Evolutionary conservation across 2,113 vertebrate species (phyloP).

Genomic region (Fregata magnificens): DNA sequence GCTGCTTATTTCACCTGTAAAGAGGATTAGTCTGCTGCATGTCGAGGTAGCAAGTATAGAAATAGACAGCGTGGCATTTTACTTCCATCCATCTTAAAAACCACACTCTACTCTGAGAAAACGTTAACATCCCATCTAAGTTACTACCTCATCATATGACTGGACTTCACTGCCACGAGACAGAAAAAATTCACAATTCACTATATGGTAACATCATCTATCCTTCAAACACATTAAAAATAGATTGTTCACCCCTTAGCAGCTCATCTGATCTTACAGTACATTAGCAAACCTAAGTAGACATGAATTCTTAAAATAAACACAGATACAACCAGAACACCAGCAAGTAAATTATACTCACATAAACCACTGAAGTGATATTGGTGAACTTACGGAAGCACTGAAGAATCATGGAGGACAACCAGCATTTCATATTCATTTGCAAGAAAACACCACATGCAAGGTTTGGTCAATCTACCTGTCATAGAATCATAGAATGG

Average conservation of each 20-base stretch:
- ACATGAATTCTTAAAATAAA: conserved; percentile 48
- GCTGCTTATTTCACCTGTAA: not conserved
- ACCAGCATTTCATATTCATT: not conserved
- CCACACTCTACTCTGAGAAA: not conserved
- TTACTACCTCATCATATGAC: not conserved
- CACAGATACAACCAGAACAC: conserved; percentile 25
- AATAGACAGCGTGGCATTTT: not conserved
- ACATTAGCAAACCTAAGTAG: conserved; percentile 33
- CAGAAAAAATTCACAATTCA: not conserved
- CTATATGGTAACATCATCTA: conserved; percentile 27
- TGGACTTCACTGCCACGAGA: not conserved
- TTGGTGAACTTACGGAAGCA: not conserved
- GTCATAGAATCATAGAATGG: not conserved
- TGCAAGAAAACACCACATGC: not conserved
- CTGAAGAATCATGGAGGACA: not conserved
- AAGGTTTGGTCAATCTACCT: not conserved
- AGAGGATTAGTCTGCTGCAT: not conserved
- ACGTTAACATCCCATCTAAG: not conserved
- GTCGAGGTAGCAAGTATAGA: not conserved
- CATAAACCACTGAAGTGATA: not conserved
- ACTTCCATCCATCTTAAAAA: not conserved
- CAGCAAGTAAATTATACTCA: not conserved
- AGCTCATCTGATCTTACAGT: conserved; percentile 49
- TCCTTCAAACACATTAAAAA: conserved; percentile 48
- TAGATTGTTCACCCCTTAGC: conserved; percentile 17